phyloP scores from a whole-genome alignment of 2,888 invertebrate species.

The Argyresthia goedartella region DNA sequence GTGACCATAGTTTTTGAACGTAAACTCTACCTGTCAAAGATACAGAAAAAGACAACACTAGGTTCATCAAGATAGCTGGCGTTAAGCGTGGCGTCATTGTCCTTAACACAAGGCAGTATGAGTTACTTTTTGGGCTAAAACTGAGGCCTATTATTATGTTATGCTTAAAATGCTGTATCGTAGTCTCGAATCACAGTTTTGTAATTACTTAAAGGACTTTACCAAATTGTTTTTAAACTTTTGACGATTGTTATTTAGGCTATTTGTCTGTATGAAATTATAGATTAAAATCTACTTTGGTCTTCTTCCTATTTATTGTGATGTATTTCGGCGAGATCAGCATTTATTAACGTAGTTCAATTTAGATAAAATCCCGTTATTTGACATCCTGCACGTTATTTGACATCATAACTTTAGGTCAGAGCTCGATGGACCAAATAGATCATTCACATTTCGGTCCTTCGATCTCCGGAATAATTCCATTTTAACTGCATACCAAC shows the following conservation, averaged over 20 bases:
- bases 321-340: too few species aligned
- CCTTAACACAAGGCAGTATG: not conserved
- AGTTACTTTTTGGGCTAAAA: not conserved
- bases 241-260: constrained; percentile 63
- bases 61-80: constrained; percentile 1
- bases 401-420: too few species aligned
- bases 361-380: too few species aligned
- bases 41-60: constrained; percentile 2
- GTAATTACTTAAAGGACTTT: constrained; percentile 57
- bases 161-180: constrained; percentile 50
- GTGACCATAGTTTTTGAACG: constrained; percentile 1
- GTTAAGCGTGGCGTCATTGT: not conserved
- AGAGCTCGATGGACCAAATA: too few species aligned
- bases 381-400: too few species aligned
- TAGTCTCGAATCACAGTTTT: constrained; percentile 45
- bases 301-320: not conserved
- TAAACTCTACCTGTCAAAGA: constrained; percentile 2
- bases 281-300: constrained; percentile 38
- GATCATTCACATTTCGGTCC: too few species aligned
- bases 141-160: constrained; percentile 51
- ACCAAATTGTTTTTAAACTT: constrained; percentile 64
- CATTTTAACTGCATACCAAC: too few species aligned
- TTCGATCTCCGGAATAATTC: too few species aligned
- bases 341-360: too few species aligned
- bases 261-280: constrained; percentile 59